These are phyloP conservation scores for Heteropelma amictum DNA, from an alignment of 2,888 invertebrate species.

Conservation along the genomic window DNA sequence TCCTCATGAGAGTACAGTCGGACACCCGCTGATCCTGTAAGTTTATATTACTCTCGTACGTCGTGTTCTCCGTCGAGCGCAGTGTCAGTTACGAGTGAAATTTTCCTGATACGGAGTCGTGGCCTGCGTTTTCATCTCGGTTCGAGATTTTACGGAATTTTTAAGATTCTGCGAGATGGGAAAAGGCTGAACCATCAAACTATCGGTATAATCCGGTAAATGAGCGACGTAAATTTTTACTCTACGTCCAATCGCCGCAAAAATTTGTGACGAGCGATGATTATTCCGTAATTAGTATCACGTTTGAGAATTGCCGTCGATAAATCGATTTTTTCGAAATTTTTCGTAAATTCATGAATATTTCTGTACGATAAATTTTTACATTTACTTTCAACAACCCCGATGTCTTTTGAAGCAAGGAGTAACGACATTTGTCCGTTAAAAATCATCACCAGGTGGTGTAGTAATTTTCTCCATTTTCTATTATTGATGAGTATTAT, in stretches of 20 bases:
- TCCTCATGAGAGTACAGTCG: background rate
- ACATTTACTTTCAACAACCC: no score
- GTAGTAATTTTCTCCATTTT: conserved; percentile 8
- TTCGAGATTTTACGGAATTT: conserved; percentile 12
- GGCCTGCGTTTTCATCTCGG: background rate
- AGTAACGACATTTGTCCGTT: background rate
- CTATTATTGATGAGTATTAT: conserved; percentile 8
- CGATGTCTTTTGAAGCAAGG: no score
- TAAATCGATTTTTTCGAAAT: no score
- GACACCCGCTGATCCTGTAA: conserved; percentile 41
- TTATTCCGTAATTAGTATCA: no score
- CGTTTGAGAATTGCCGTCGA: no score
- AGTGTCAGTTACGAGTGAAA: conserved; percentile 39
- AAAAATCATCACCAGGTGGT: background rate
- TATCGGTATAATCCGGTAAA: background rate
- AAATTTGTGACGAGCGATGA: no score
- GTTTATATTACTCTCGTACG: conserved; percentile 24
- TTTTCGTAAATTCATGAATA: no score
- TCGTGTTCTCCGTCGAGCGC: background rate
- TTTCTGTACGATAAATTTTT: no score
- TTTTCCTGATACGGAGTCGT: conserved; percentile 35
- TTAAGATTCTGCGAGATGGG: background rate
- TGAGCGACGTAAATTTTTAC: no score
- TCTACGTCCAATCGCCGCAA: no score
- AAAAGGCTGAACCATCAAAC: background rate